These are phyloP conservation scores for Girardia tigrina DNA, from an alignment of 2,888 invertebrate species.

Conservation along the genomic window DNA sequence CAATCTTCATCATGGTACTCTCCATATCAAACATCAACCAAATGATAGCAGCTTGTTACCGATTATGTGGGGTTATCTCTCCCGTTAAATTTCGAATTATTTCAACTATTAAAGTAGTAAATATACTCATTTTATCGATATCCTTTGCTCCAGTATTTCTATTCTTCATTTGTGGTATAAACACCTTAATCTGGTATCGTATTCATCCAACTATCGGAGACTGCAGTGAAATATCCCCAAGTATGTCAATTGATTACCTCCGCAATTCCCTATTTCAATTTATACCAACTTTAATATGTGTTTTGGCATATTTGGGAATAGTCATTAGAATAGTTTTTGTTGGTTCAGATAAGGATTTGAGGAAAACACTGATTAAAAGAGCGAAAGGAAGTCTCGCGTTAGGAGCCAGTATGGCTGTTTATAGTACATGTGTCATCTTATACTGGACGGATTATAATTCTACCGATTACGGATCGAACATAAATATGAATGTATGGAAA, in stretches of 20 bases:
- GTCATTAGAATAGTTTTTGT: background rate
- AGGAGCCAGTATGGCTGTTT: background rate
- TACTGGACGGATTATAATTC: background rate
- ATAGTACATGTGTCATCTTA: background rate
- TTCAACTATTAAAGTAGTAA: background rate
- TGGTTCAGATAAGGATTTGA: background rate
- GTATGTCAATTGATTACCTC: background rate
- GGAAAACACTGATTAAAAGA: background rate
- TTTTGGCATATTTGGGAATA: background rate
- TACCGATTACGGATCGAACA: background rate
- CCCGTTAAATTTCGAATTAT: background rate
- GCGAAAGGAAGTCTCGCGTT: constrained; percentile 5
- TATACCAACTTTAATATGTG: background rate
- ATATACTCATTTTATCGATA: background rate
- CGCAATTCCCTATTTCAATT: background rate
- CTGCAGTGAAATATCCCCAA: background rate
- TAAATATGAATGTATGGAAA: background rate
- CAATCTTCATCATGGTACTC: background rate
- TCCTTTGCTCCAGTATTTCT: background rate
- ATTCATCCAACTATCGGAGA: background rate
- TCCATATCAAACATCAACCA: background rate
- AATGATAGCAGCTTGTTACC: background rate
- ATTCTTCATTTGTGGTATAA: background rate
- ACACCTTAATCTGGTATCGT: constrained; percentile 2
- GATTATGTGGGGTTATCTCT: background rate